Evolutionary conservation across 2,888 invertebrate species (phyloP), one percentile per base, ranked within the genome.

Genomic region (Ophion obscuratus): DNA sequence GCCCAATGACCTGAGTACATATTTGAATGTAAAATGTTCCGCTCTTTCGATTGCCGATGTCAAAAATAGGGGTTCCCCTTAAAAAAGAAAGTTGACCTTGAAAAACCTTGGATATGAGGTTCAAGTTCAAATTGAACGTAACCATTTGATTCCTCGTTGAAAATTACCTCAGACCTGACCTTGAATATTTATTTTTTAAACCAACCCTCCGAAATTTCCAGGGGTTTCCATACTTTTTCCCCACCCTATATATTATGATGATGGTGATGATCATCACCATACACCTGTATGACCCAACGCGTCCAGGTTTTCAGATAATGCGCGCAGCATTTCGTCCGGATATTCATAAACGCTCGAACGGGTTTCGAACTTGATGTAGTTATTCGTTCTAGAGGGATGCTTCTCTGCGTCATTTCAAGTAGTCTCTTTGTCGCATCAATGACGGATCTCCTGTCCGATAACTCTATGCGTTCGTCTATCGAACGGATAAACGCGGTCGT

Each of bases 401-500:
- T 47, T 66, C 24, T 66, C 57, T 62, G 53, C 57, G 14, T 40
- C 61, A 47, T 74, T 73, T 66, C 36, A 70, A 36, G 40, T 57
- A 59, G 66, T 62, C 40, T 71, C 61, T 80, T 70, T 75, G 81
- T 75, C 61, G 67, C 76, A 64, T 81, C 76, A 81, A 57, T 76
- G 76, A 81, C 62, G 74, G 74, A 83, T 79, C 57, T 57, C 70
- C 61, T 78, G 70, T 59, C 78, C 78, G 87, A 85, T 87, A 89
- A 89, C 86, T 89, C 86, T 83, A 40, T 75, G 71, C 70, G 67
- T 40, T 64, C 74, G 53, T 77, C 78, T 71, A 84, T 88, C 84
- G 87, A 84, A 81, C 81, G 89, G 87, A 90, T 91, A 90, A 92
- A 88, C 89, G 86, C 84, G 87, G 86, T 83, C 88, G 79, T 90